phyloP scores from a whole-genome alignment of 2,113 vertebrate genomes.

The Anser cygnoides region DNA sequence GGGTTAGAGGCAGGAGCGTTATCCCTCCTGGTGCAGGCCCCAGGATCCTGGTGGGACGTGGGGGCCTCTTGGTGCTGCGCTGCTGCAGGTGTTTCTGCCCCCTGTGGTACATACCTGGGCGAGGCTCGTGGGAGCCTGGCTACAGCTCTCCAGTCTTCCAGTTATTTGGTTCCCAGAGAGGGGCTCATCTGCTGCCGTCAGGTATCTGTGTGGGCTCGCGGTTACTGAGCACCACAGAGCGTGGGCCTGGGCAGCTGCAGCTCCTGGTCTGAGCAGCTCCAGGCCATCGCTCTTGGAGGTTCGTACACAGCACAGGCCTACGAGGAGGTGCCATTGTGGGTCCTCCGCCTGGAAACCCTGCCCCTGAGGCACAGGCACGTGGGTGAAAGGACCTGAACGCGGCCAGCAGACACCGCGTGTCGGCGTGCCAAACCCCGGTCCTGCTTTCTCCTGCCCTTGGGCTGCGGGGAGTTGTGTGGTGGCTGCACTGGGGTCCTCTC shows the following conservation, averaged over 20 bases:
- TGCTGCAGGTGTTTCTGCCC: not conserved
- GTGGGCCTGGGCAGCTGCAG: not conserved
- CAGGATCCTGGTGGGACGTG: fast-evolving
- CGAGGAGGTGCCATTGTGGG: fast-evolving
- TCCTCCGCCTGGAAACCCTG: not conserved
- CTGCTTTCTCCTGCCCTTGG: not conserved
- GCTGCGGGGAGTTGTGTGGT: fast-evolving
- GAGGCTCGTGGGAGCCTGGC: not conserved
- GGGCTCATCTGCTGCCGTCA: not conserved
- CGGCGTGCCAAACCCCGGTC: not conserved
- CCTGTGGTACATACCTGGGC: fast-evolving
- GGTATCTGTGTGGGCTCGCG: fast-evolving
- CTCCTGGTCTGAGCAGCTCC: not conserved
- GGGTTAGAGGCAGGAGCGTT: fast-evolving
- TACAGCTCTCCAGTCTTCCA: fast-evolving
- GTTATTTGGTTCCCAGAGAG: not conserved
- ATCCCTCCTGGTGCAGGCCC: not conserved
- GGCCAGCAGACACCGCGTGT: fast-evolving
- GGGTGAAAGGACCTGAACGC: not conserved
- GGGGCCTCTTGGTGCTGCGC: fast-evolving
- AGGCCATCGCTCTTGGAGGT: fast-evolving
- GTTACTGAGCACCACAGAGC: fast-evolving
- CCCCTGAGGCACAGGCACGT: not conserved
- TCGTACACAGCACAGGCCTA: not conserved
- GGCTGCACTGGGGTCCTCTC: not conserved